phyloP scores from a whole-genome alignment of 2,113 vertebrate species.

The Isichthys henryi region DNA sequence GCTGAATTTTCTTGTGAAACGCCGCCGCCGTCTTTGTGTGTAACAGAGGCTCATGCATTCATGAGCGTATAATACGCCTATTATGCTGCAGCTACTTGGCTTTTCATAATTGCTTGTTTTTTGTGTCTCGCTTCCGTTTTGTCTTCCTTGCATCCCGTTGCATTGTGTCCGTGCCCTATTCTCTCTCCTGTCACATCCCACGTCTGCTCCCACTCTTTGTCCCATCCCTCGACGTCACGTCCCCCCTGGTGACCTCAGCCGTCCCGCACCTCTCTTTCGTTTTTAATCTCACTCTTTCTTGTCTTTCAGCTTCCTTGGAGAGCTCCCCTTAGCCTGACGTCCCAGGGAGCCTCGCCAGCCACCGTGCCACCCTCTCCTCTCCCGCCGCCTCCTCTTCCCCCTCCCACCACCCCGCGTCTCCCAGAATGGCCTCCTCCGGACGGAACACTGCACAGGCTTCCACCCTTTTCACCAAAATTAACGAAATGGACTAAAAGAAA shows the following conservation, averaged over 20 bases:
- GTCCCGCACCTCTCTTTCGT: neutral
- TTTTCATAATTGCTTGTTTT: conserved; percentile 50
- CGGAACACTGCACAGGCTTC: neutral
- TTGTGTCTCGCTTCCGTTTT: conserved; percentile 8
- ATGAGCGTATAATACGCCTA: conserved; percentile 45
- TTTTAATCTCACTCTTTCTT: conserved; percentile 10
- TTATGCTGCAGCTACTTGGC: conserved; percentile 38
- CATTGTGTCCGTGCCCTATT: neutral
- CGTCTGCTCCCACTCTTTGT: neutral
- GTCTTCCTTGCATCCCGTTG: neutral
- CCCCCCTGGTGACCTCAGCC: conserved; percentile 2
- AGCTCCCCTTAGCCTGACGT: conserved; percentile 55
- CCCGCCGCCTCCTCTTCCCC: conserved; percentile 17
- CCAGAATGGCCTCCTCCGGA: neutral
- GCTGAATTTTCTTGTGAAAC: neutral
- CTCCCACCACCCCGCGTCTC: neutral
- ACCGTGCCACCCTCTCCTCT: conserved; percentile 12
- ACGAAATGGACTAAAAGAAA: neutral
- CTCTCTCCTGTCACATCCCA: neutral
- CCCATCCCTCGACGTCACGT: neutral
- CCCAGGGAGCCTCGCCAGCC: conserved; percentile 20
- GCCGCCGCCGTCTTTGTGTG: conserved; percentile 25
- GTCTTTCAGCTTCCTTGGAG: conserved; percentile 62
- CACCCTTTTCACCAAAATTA: neutral
- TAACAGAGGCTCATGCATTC: conserved; percentile 36